Base-by-base conservation (phyloP, 2,113 vertebrate species). In the Pipa parva region DNA sequence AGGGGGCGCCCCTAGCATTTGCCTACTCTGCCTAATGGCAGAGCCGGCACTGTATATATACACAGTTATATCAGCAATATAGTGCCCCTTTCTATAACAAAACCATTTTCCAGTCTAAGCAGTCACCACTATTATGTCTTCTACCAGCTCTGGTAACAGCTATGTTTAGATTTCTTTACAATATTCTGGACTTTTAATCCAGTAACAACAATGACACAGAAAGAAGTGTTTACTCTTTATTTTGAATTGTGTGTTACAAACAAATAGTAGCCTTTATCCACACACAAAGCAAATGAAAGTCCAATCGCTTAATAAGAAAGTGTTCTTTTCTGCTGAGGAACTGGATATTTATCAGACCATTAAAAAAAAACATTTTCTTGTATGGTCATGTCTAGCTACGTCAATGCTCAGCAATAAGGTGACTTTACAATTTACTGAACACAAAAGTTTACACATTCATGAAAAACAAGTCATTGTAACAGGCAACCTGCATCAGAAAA, bases 371-470 rank as follows among this genome's bases (percentile, higher is more conserved):
- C 12, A 65, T 24, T 21, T 20, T 58, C 63, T 67, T 17, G 28
- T 45, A 39, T 57, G 46, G 63, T 58, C 63, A 67, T 58, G 63
- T 48, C 28, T 58, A 49, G 18, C 13, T 22, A 67, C 63, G 63
- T 58, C 37, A 67, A 31, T 48, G 20, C 7, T n/a, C 4, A 49
- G 11, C 9, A 52, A 21, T 22, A 52, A 5, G 26, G 21, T 18
- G 20, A 58, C 15, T 55, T 48, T 7, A 48, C 24, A 49, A 42
- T 57, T 31, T 66, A 12, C 20, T 24, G 12, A 21, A 31, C 15
- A 48, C 18, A 21, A 45, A 66, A 58, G 17, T 25, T 33, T 18
- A 49, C 21, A 29, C 21, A 15, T 58, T 67, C 42, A 28, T 67
- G 54, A 20, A 58, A 49, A 49, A 28, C 21, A 42, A 21, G 50